Evolutionary conservation across 2,797 vertebrate species (phyloP).

Genomic region (Anguilla obscura): DNA sequence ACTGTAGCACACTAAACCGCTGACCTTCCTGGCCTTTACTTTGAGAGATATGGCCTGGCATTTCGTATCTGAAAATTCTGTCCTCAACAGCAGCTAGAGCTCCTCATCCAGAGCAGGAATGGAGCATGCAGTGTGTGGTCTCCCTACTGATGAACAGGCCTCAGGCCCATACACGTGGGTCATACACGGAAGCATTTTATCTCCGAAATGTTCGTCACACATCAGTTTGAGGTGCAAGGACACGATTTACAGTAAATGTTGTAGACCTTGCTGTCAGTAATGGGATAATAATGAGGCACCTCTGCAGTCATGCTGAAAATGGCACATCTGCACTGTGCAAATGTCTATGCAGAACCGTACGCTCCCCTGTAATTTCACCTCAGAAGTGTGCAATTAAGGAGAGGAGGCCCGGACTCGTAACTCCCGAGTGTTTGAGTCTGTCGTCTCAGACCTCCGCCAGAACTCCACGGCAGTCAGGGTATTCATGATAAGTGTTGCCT

Average conservation of each 20-base stretch:
- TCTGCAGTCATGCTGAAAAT: not conserved
- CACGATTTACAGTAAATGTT: not conserved
- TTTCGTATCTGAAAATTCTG: not conserved
- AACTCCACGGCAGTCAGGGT: not conserved
- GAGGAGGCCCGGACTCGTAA: not conserved
- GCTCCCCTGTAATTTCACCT: conserved; percentile 23
- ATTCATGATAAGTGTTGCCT: not conserved
- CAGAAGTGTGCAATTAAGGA: not conserved
- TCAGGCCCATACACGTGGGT: not conserved
- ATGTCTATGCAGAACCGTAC: not conserved
- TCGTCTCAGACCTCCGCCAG: conserved; percentile 21
- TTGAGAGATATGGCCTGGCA: not conserved
- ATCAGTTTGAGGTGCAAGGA: not conserved
- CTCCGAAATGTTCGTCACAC: not conserved
- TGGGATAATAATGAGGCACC: not conserved
- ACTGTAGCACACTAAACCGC: not conserved
- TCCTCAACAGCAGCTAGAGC: not conserved
- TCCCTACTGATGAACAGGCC: not conserved
- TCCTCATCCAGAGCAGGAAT: not conserved
- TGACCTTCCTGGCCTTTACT: not conserved
- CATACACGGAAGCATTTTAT: not conserved
- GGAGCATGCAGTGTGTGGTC: not conserved
- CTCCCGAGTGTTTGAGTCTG: conserved; percentile 8
- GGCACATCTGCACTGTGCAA: not conserved
- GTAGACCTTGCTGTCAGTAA: not conserved